Evolutionary conservation across 2,113 vertebrate species (phyloP), one percentile per base, ranked within the genome.

Genomic region (Rhinogobius similis): DNA sequence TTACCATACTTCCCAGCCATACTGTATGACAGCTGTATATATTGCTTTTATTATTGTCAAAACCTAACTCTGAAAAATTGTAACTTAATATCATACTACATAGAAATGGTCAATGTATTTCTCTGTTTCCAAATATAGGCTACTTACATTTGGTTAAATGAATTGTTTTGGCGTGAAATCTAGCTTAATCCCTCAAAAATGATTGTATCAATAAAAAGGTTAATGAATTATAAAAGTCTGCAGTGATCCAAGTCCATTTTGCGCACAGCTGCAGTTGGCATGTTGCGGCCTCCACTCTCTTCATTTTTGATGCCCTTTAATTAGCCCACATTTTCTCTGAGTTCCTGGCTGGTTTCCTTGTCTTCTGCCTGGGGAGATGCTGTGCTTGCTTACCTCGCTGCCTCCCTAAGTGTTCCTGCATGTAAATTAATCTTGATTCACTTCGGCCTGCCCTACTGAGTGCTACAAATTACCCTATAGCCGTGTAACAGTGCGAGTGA

Each of bases 361-460:
- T 92, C 93, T 93, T 82, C 95, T 95, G 95, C 95, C 55, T 93
- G 95, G 95, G 94, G 93, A 97, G 95, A 96, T 92, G 94, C 95
- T 95, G 94, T 94, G 93, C 96, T 96, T 97, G 96, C 96, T 98
- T 97, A 96, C 95, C 92, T 71, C 80, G 87, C 95, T 95, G 93
- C 95, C 95, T 94, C 55, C 90, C 96, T 97, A 98, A 98, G 96
- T 98, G 97, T 98, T 96, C 95, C 95, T 96, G 95, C 96, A 97
- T 98, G 96, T 98, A 97, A 98, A 99, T 98, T 98, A 97, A 98
- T 99, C 96, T 98, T 98, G 96, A 98, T 98, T 98, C 96, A 96
- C 95, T 98, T 97, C 96, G 94, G 94, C 95, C 96, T 96, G 96
- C 96, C 96, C 96, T 96, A 96, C 95, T 98, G 97, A 99, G 97